Evolutionary conservation across 1,140 invertebrate species (phyloP), one percentile per base, ranked within the genome.

Genomic region (Phortica variegata): DNA sequence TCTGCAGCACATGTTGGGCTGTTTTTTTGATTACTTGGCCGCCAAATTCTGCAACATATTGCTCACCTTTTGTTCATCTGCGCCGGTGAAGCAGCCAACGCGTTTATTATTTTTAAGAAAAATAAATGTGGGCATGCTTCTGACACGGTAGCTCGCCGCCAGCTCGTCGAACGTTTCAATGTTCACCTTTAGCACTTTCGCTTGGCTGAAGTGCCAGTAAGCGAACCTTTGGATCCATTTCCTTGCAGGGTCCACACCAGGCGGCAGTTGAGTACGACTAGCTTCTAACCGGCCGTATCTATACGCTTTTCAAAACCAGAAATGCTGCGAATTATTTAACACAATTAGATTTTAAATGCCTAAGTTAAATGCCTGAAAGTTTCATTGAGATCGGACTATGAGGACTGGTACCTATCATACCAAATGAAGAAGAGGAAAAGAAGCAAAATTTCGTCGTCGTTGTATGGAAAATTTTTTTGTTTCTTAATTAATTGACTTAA

Each of bases 181-280:
- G 15, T 68, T 43, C 9, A 68, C 40, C 33, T 68, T 68, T 8
- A 68, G 29, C 0, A 68, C 21, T 6, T 56, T 29, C 3, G 52
- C 62, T 21, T 60, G 52, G 34, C 36, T 13, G 5, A 45, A 26
- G 23, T 0, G 57, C 58, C 32, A 69, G 23, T 1, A 48, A 34
- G 10, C 51, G 55, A 1, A 69, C 54, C 0, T 40, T 42, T 13
- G 83, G 83, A 3, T 79, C 77, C 54, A 87, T 86, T 41, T 78
- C 71, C 56, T 80, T 82, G 70, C 85, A 87, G 2, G 85, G 86
- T 0, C 83, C 84, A 71, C 76, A 77, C 77, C 77, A 78, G 3
- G 52, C 70, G 21, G 77, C 76, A 41, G 44, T 84, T 82, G 15
- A 87, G 74, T 4, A 87, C 77, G 12, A 87, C 77, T 21, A 87